phyloP scores from a whole-genome alignment of 2,797 vertebrate species.

The Orestias chungarensis region DNA sequence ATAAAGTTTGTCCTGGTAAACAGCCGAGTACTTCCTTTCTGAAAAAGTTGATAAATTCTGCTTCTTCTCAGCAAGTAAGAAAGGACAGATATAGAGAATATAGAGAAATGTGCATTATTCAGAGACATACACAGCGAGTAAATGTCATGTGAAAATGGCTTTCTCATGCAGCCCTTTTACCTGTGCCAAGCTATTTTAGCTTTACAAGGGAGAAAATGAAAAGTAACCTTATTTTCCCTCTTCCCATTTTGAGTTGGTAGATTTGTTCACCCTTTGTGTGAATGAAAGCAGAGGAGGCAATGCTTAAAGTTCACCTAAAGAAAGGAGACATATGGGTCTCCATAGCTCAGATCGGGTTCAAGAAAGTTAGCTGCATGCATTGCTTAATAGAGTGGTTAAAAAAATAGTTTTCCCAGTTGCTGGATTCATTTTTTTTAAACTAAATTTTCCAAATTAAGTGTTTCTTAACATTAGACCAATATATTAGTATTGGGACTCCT shows the following conservation, averaged over 20 bases:
- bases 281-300: constrained; percentile 37
- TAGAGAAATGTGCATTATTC: constrained; percentile 52
- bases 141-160: constrained; percentile 69
- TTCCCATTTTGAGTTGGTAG: constrained; percentile 35
- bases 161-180: constrained; percentile 7
- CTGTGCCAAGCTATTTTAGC: constrained; percentile 49
- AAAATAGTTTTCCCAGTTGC: too few relatives aligned
- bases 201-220: constrained; percentile 11
- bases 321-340: constrained; percentile 11
- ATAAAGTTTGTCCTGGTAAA: constrained; percentile 2
- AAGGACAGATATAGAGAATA: constrained; percentile 36
- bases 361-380: constrained; percentile 27
- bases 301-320: constrained; percentile 14
- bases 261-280: constrained; percentile 39
- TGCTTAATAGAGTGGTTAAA: constrained; percentile 15
- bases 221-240: constrained; percentile 34
- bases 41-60: constrained; percentile 46
- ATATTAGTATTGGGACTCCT: too few relatives aligned
- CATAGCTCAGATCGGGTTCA: constrained; percentile 15
- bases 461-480: too few relatives aligned
- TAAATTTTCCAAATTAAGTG: too few relatives aligned
- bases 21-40: constrained; percentile 17
- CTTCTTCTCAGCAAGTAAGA: constrained; percentile 22
- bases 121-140: constrained; percentile 64
- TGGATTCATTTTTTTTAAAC: too few relatives aligned